phyloP scores from a whole-genome alignment of 2,797 vertebrate species.

The Tokudaia muenninki region DNA sequence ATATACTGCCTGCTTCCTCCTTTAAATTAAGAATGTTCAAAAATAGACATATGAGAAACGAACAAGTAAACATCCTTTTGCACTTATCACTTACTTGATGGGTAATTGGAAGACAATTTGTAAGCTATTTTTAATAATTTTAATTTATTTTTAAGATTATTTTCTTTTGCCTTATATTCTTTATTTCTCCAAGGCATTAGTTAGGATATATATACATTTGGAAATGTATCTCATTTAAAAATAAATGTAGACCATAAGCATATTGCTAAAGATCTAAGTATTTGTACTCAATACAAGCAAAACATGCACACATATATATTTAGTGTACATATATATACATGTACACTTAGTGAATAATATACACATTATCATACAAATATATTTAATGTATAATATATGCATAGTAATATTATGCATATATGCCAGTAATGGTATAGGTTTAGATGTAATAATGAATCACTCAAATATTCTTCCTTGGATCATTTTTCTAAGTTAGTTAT shows the following conservation, averaged over 20 bases:
- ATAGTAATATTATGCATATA: not conserved
- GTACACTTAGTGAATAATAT: not conserved
- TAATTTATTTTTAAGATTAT: not conserved
- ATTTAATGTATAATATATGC: not conserved
- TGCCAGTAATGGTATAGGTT: not conserved
- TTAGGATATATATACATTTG: not conserved
- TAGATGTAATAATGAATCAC: not conserved
- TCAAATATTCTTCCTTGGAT: not conserved
- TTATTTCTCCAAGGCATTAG: not conserved
- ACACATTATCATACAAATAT: not conserved
- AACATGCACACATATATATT: not conserved
- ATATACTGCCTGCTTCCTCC: not conserved
- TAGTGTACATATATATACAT: not conserved
- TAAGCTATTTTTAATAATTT: constrained; percentile 19
- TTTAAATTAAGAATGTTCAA: constrained; percentile 55
- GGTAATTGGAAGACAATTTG: constrained; percentile 25
- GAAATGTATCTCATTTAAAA: not conserved
- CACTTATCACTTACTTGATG: not conserved
- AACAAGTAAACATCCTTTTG: constrained; percentile 49
- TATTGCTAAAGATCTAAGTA: not conserved
- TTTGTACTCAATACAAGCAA: not conserved
- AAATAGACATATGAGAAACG: constrained; percentile 16
- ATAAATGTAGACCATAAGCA: not conserved
- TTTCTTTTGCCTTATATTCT: not conserved
- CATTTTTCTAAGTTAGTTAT: not conserved